Evolutionary conservation across 1,140 invertebrate genomes (phyloP).

Genomic region (Megalopta genalis): DNA sequence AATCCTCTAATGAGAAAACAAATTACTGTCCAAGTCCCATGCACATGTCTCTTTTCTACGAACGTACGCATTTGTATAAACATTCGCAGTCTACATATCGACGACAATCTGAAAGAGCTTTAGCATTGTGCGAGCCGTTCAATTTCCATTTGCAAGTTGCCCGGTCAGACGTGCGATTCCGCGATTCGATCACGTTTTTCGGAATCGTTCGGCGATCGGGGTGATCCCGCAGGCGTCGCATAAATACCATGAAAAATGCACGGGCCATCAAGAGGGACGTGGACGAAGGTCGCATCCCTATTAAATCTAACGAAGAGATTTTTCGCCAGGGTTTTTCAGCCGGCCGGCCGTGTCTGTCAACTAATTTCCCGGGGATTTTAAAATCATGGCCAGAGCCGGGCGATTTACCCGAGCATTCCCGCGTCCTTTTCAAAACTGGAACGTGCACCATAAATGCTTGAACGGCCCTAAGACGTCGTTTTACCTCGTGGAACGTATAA

Average conservation of each 20-base stretch:
- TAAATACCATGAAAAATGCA: constrained; percentile 30
- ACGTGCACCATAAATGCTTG: constrained; percentile 61
- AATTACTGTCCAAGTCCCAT: too few relatives aligned
- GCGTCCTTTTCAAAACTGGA: constrained; percentile 60
- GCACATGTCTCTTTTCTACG: too few relatives aligned
- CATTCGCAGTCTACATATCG: too few relatives aligned
- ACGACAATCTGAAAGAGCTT: too few relatives aligned
- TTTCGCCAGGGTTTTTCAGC: constrained; percentile 6
- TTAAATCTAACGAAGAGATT: constrained; percentile 49
- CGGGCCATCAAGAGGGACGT: constrained; percentile 11
- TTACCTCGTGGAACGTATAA: constrained; percentile 61
- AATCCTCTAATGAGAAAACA: too few relatives aligned
- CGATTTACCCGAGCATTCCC: constrained; percentile 54
- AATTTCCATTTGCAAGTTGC: too few relatives aligned
- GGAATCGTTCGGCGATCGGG: constrained; percentile 1
- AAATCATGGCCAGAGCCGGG: constrained; percentile 52
- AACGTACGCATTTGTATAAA: too few relatives aligned
- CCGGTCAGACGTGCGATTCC: neutral
- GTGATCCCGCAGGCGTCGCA: neutral
- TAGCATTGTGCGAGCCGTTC: too few relatives aligned
- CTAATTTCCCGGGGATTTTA: constrained; percentile 65
- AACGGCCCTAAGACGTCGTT: constrained; percentile 57
- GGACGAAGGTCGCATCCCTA: constrained; percentile 34
- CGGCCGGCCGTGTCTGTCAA: constrained; percentile 41
- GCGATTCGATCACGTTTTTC: constrained; percentile 6